Base-by-base conservation (phyloP, 2,888 invertebrate species). In the Parascotia fuliginaria region DNA sequence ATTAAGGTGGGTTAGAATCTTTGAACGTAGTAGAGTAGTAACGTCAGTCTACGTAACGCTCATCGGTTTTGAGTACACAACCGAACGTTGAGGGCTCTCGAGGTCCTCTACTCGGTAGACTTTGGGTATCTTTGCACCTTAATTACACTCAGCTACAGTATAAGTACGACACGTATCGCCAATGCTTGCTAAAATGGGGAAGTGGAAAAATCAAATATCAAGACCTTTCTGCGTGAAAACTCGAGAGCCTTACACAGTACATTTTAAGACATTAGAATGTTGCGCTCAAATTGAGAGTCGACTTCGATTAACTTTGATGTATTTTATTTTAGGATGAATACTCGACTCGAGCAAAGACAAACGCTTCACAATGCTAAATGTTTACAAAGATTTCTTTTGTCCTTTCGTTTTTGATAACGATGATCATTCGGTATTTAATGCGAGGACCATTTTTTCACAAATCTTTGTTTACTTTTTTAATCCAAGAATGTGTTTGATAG, bases 101-200 rank as follows among this genome's bases (percentile, higher is more conserved):
- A 84, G 77, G 60, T 79, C 74, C 86, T 85, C 83, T 55, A 79
- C 78, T 76, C 78, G 76, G 80, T 79, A 83, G 87, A 85, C 88
- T 88, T 87, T 79, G 87, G 88, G 83, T 89, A 91, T 90, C 91
- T 89, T 90, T 89, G 86, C 89, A 88, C 91, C 88, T 90, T 92
- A 91, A 92, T 91, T 90, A 89, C 87, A 84, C 86, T 83, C 77
- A 59, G 79, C 81, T 76, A 71, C 75, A 65, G 74, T 71, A 80
- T 76, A 84, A 86, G 87, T 81, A 83, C 81, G 81, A 83, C 87
- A 87, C 87, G 87, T 87, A 84, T 82, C 81, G 81, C 82, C 70
- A 77, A 80, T 75, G 78, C 71, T 77, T 36, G 68, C 75, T 73
- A 65, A 81, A 85, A 81, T 81, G 75, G 78, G 71, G 71, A 69